phyloP scores from a whole-genome alignment of 2,113 vertebrate species.

The Antechinus flavipes region DNA sequence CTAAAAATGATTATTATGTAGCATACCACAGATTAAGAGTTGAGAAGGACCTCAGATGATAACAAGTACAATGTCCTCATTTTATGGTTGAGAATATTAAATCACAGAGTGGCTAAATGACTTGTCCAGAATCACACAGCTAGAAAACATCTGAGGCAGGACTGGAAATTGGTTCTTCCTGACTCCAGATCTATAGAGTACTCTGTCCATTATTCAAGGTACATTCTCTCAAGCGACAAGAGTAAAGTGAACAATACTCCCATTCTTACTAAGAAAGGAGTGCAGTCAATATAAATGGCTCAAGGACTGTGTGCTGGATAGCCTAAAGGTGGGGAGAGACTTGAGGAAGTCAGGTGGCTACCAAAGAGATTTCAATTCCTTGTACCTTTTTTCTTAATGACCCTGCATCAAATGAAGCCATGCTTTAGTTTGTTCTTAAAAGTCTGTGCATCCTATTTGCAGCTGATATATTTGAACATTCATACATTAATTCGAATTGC shows the following conservation, averaged over 20 bases:
- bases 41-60: background rate
- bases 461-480: background rate
- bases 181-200: background rate
- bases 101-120: background rate
- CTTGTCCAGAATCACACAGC: background rate
- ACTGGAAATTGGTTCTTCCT: background rate
- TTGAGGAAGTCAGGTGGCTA: background rate
- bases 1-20: background rate
- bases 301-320: background rate
- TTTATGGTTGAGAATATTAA: background rate
- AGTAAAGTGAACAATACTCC: background rate
- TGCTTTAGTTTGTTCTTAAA: background rate
- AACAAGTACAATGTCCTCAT: background rate
- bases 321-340: background rate
- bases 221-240: background rate
- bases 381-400: background rate
- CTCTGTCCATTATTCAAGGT: background rate
- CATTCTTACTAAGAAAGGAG: background rate
- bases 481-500: background rate
- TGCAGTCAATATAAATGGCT: background rate
- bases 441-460: background rate
- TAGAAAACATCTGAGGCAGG: background rate
- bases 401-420: background rate
- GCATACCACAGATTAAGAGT: background rate
- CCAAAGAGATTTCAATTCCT: background rate